Evolutionary conservation across 2,888 invertebrate genomes (phyloP).

Genomic region (Ligdia adustata): DNA sequence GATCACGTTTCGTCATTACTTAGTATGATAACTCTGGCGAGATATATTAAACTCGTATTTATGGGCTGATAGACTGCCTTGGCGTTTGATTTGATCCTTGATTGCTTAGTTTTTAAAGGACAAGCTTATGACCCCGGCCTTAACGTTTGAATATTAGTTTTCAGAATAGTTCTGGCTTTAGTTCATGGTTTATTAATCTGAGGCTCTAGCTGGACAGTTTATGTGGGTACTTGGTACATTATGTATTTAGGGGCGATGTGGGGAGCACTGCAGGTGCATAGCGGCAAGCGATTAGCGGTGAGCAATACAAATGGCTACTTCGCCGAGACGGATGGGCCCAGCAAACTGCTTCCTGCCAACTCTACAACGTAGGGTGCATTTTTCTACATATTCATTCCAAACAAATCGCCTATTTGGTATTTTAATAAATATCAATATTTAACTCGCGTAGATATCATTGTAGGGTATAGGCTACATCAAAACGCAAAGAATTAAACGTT

Average conservation of each 20-base stretch:
- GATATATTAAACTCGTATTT: constrained; percentile 66
- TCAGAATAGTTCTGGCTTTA: not conserved
- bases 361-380: constrained; percentile 43
- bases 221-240: not conserved
- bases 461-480: too few species aligned
- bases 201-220: too few species aligned
- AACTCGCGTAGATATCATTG: too few species aligned
- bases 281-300: constrained; percentile 67
- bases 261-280: constrained; percentile 60
- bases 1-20: constrained; percentile 74
- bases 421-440: too few species aligned
- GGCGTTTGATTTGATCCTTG: constrained; percentile 32
- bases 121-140: not conserved
- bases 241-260: constrained; percentile 18
- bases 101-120: constrained; percentile 14
- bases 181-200: not conserved
- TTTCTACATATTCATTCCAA: too few species aligned
- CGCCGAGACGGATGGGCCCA: constrained; percentile 68
- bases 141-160: constrained; percentile 1
- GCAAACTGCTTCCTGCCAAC: constrained; percentile 33
- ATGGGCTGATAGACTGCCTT: constrained; percentile 53
- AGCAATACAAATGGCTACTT: constrained; percentile 70
- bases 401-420: too few species aligned
- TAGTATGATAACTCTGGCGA: constrained; percentile 63
- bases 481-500: constrained; percentile 60